phyloP scores from a whole-genome alignment of 1,140 invertebrate species.

The Papilio machaon region DNA sequence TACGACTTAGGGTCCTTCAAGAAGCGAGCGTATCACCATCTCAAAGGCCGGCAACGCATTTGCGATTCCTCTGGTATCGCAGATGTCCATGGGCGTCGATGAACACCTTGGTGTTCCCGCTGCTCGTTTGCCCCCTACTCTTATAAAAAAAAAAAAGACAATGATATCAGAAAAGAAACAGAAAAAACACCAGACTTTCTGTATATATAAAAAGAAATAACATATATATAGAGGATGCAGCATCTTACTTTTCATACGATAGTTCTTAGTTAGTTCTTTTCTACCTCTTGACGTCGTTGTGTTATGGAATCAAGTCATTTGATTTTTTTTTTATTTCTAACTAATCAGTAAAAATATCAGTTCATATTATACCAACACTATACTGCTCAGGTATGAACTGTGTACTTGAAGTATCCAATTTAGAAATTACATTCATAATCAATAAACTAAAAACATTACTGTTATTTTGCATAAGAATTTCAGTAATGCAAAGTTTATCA shows the following conservation, averaged over 20 bases:
- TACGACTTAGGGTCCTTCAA: too few relatives aligned
- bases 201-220: neutral
- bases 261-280: neutral
- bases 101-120: too few relatives aligned
- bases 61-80: too few relatives aligned
- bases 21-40: too few relatives aligned
- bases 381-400: neutral
- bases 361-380: neutral
- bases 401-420: neutral
- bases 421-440: neutral
- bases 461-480: conserved; percentile 2
- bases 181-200: neutral
- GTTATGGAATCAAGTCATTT: neutral
- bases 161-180: neutral
- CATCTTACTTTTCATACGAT: neutral
- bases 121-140: too few relatives aligned
- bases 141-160: too few relatives aligned
- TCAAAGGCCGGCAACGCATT: too few relatives aligned
- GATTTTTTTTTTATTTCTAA: too few relatives aligned
- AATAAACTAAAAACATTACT: neutral
- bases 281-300: neutral
- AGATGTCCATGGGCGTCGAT: too few relatives aligned
- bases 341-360: too few relatives aligned
- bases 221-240: neutral
- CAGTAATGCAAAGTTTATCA: neutral